Evolutionary conservation across 2,113 vertebrate species (phyloP), one percentile per base, ranked within the genome.

Genomic region (Seriola rivoliana): DNA sequence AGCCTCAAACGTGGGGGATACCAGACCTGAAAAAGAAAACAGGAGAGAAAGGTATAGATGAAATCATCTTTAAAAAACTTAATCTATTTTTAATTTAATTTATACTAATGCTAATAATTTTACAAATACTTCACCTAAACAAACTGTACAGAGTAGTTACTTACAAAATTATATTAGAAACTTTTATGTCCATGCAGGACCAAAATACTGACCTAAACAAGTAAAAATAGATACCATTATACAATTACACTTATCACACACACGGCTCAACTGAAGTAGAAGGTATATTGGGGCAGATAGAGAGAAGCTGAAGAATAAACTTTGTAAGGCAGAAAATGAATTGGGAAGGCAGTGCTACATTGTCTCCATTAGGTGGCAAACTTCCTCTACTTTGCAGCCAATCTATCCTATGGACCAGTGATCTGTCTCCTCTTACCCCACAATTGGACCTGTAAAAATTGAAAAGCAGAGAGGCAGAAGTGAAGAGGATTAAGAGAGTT

Each of bases 281-380:
- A 6, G 4, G 32, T 62, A 5, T 1, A 66, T 0, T 55, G 10
- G 16, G 11, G 11, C 0, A 66, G 6, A 59, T 25, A 64, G 10
- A 55, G 11, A 14, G 38, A 62, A 23, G 23, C 11, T 36, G 19
- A 23, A 23, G 77, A 50, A 50, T 3, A 58, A 48, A 5, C 3
- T 38, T 32, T 60, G 17, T 34, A 11, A 19, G 13, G 40, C 1
- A 69, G 8, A 60, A 2, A 78, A 55, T 40, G 21, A 73, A 64
- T 63, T 38, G 38, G 1, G 1, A 71, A 29, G 2, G 76, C 50
- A 93, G 75, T 84, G 65, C 62, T 36, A 6, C 8, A 29, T 14
- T 71, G 16, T 82, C 71, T 78, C 94, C 94, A 94, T 66, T 85
- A 91, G 94, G 84, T 90, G 95, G 94, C 88, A 92, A 85, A 75